Base-by-base conservation (phyloP, 2,113 vertebrate species). In the Gopherus flavomarginatus region DNA sequence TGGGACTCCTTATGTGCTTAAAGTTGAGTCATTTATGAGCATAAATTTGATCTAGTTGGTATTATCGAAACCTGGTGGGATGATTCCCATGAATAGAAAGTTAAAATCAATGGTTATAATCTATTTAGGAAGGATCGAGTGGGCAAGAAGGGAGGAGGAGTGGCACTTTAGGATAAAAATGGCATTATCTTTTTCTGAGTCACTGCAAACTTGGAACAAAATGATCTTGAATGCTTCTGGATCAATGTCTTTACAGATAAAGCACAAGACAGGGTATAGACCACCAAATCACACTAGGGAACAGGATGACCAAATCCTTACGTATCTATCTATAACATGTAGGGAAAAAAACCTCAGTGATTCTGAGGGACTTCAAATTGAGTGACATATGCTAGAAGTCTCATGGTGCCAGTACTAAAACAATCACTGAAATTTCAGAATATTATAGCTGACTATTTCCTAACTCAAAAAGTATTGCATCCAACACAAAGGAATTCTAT, bases 1-100 rank as follows among this genome's bases (percentile, higher is more conserved):
- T 31, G 86, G 54, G 16, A 91, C 24, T 42, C 27, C 27, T 86
- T 0, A 0, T 47, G 17, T 35, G 44, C 52, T 44, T 54, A 69
- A 0, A 88, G 42, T 31, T 54, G 31, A 82, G 29, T 12, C 11
- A 27, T 38, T 86, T 1, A 0, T 47, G 11, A 72, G 35, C 8
- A 22, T 72, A 38, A 38, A 22, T 72, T 72, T 38, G 65, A 72
- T 38, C 65, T 72, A 72, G 65, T 2, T 38, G n/a, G 35, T 38
- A 72, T 72, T 38, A 72, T 4, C 38, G 65, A 72, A 72, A 72
- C 35, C n/a, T 72, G 65, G 9, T 22, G 65, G n/a, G n/a, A 72
- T 38, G n/a, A 72, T 72, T 38, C 19, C 35, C 65, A 22, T 21
- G n/a, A 38, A 10, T 72, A n/a, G n/a, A 72, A 72, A 38, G 9